Evolutionary conservation across 2,113 vertebrate species (phyloP).

Genomic region (Peromyscus californicus): DNA sequence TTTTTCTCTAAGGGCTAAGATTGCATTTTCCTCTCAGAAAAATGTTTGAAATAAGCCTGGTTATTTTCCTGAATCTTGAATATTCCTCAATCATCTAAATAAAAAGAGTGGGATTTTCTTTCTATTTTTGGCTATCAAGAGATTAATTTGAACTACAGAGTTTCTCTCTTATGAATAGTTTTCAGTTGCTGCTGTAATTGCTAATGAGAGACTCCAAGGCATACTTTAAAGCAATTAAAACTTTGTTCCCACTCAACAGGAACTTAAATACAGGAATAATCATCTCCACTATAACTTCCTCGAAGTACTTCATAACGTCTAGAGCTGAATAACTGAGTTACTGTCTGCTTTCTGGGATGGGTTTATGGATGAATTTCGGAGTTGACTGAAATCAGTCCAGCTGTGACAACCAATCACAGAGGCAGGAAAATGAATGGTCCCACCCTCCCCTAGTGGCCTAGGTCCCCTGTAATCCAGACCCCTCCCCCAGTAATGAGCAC

Average conservation of each 20-base stretch:
- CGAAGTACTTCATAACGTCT: neutral
- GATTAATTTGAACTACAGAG: neutral
- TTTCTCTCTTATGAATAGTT: constrained; percentile 37
- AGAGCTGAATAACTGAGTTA: neutral
- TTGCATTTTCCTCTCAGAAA: constrained; percentile 7
- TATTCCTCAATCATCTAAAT: constrained; percentile 7
- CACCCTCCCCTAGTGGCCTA: no score
- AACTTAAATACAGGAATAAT: constrained; percentile 26
- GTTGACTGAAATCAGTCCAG: neutral
- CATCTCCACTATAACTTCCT: neutral
- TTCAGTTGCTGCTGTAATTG: constrained; percentile 13
- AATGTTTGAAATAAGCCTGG: neutral
- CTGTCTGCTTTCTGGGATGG: neutral
- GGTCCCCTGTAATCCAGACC: neutral
- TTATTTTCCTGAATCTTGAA: neutral
- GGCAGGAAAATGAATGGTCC: neutral
- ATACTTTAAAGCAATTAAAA: constrained; percentile 59
- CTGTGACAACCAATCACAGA: neutral
- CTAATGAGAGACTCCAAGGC: constrained; percentile 26
- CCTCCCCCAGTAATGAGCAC: neutral
- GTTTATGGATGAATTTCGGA: neutral
- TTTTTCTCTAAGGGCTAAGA: neutral
- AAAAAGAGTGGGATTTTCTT: neutral
- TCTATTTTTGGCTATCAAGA: neutral
- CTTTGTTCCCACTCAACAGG: neutral